phyloP scores from a whole-genome alignment of 2,888 invertebrate genomes.

The Caenorhabditis afra region DNA sequence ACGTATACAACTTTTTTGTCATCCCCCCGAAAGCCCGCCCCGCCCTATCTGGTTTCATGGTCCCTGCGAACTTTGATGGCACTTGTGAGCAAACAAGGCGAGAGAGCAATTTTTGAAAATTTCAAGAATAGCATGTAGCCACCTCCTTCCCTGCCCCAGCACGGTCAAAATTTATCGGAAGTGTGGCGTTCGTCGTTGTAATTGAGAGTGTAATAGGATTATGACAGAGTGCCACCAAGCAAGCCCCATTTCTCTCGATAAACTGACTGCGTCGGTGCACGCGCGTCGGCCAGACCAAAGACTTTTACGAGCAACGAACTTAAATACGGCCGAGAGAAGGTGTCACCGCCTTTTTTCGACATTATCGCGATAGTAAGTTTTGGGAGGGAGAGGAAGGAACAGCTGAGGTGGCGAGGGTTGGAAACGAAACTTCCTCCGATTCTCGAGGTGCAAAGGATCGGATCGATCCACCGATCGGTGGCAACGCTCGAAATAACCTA shows the following conservation, averaged over 20 bases:
- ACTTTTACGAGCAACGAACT: background rate
- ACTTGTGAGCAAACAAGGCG: background rate
- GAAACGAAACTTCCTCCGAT: background rate
- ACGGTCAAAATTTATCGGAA: no score
- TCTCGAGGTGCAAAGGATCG: no score
- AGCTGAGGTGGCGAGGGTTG: background rate
- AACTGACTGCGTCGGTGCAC: no score
- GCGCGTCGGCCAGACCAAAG: constrained; percentile 12
- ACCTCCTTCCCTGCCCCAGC: background rate
- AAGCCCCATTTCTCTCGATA: background rate
- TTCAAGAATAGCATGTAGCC: background rate
- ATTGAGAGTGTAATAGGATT: constrained; percentile 5
- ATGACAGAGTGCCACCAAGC: constrained; percentile 13
- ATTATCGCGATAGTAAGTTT: background rate
- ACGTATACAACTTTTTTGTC: constrained; percentile 2
- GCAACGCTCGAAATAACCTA: background rate
- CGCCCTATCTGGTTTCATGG: constrained; percentile 5
- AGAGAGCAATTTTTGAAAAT: constrained; percentile 3
- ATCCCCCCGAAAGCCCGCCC: background rate
- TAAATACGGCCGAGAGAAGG: constrained; percentile 5
- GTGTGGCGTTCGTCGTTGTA: no score
- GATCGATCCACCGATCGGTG: no score
- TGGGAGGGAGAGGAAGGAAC: background rate
- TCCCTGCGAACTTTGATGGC: constrained; percentile 17
- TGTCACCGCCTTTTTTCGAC: background rate